Evolutionary conservation across 2,888 invertebrate genomes (phyloP), one percentile per base, ranked within the genome.

Genomic region (Drosophila anomelani): DNA sequence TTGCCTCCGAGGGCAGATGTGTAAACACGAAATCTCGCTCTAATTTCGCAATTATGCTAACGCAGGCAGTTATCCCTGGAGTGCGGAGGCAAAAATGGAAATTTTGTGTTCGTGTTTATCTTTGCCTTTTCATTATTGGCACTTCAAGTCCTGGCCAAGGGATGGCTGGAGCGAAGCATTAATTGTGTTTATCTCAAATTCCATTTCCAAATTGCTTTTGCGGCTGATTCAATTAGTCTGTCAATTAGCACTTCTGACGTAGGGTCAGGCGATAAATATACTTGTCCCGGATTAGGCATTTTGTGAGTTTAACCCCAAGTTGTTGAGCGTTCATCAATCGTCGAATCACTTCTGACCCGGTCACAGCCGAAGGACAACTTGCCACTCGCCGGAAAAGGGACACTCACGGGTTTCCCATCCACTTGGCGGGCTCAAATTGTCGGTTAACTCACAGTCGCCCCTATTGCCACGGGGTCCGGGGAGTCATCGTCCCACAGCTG

Each of bases 151-250:
- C 75, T 70, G n/a, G n/a, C 47, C 10, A n/a, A 1, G 10, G 34
- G 26, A n/a, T 10, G 43, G 26, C 17, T 23, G 23, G 38, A 72
- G 71, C 74, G 54, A 61, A 68, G 47, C 64, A 67, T 66, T 70
- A 85, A 80, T 80, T 76, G 76, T 75, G 80, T 77, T 78, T 75
- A 70, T 70, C 60, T 72, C 55, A 63, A 76, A 79, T 63, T 68
- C 36, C 69, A 66, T 81, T 76, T 38, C 2, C n/a, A 79, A 79
- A 79, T 82, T 74, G 80, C 64, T 36, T 64, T 51, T 60, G 64
- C 64, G 64, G 64, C 73, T 58, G 49, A 56, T 68, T 68, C 68
- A 68, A 68, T 68, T 68, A 68, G 68, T 56, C 68, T 68, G 69
- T 49, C 68, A 68, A 68, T 68, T 68, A 68, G 23, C 68, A 56